Percentiles rank a stretch among this genome's conserved stretches.
phyloP scores from a whole-genome alignment of 92 coral and sea anemone genomes.

The Epizoanthus ramosus region DNA sequence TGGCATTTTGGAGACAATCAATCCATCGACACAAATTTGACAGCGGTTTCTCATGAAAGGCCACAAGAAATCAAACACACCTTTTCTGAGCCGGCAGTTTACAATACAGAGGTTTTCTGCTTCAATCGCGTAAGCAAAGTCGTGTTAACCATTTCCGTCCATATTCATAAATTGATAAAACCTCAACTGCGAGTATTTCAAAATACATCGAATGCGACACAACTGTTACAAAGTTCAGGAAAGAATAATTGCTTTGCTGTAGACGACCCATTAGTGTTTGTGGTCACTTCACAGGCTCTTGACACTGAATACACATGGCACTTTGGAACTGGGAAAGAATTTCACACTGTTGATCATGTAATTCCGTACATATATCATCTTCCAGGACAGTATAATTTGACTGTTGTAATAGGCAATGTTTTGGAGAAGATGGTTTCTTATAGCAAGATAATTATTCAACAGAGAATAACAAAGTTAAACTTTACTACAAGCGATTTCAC shows the following conservation, averaged over 20 bases:
- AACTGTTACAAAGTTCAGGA: too few relatives aligned
- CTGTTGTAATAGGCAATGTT: conserved; percentile 58
- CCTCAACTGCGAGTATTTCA: conserved; percentile 44
- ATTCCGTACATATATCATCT: conserved; percentile 15
- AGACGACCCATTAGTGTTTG: conserved; percentile 9
- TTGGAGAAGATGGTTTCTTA: conserved; percentile 46
- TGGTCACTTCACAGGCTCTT: conserved; percentile 60
- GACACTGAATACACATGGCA: conserved; percentile 62
- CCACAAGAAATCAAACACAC: conserved; percentile 14
- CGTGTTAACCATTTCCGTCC: conserved; percentile 38
- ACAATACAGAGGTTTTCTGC: conserved; percentile 43
- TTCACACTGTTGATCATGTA: not conserved
- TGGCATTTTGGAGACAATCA: conserved; percentile 68
- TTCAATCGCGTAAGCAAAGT: conserved; percentile 58
- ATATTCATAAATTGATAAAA: conserved; percentile 45
- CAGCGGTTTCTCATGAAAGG: not conserved
- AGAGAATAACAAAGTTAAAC: conserved; percentile 38
- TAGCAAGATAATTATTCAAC: conserved; percentile 46
- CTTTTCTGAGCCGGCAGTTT: conserved; percentile 42
- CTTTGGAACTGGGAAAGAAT: not conserved
- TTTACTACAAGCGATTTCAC: conserved; percentile 58
- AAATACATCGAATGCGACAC: too few relatives aligned
- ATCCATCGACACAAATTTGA: not conserved
- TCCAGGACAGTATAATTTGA: conserved; percentile 40
- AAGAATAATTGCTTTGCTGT: conserved; percentile 3